Conservation (phyloP, 2,888 invertebrate species). For the Xestia rhomboidea region DNA sequence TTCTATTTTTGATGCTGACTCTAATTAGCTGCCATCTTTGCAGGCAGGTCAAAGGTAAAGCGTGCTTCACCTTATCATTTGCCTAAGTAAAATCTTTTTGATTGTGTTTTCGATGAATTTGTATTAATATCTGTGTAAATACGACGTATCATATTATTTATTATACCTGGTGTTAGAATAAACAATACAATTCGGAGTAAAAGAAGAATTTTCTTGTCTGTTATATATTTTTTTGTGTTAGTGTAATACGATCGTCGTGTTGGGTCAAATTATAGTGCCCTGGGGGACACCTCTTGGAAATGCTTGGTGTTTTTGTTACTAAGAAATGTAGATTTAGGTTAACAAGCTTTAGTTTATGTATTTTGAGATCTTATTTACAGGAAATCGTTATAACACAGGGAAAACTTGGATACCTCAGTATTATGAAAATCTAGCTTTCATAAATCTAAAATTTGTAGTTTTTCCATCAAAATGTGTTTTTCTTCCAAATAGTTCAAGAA, state of each 20-base stretch:
- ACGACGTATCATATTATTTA: background rate
- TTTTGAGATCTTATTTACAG: background rate
- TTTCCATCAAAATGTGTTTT: background rate
- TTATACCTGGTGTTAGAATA: background rate
- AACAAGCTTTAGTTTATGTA: background rate
- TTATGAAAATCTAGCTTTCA: background rate
- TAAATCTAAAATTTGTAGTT: background rate
- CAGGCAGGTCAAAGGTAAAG: background rate
- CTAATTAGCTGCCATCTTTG: background rate
- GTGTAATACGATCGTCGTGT: background rate
- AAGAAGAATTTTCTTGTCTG: background rate
- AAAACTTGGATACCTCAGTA: background rate
- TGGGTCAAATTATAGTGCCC: slow-evolving; percentile 28
- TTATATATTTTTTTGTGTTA: background rate
- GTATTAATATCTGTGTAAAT: background rate
- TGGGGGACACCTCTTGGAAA: slow-evolving; percentile 3
- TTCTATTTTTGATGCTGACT: background rate
- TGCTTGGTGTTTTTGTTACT: background rate
- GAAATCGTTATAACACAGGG: background rate
- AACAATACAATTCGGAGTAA: background rate
- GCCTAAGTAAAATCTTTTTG: background rate
- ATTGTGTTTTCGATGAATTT: background rate
- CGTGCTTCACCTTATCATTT: background rate
- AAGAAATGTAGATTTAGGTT: background rate
- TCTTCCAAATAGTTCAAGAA: background rate